Percentiles rank a stretch among this genome's conserved stretches.
These are phyloP conservation scores for Ceratosolen fusciceps DNA, from an alignment of 1,140 invertebrate genomes.

Conservation along the genomic window DNA sequence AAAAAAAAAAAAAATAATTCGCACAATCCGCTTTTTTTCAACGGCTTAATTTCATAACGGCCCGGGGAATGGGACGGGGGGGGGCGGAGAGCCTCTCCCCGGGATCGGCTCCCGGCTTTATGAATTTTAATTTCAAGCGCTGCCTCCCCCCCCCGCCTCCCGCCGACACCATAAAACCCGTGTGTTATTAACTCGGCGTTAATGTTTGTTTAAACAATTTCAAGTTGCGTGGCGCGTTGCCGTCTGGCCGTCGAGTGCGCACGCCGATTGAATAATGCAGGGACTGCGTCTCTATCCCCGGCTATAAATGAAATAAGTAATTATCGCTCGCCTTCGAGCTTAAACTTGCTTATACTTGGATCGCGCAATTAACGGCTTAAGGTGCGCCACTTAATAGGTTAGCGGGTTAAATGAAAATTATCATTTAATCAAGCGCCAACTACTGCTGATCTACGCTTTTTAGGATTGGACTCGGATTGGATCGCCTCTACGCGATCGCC, in stretches of 20 bases:
- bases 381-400: conserved; percentile 9
- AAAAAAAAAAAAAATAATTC: too few species aligned
- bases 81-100: background rate
- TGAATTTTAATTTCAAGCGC: background rate
- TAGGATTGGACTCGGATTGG: too few species aligned
- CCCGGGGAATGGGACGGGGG: too few species aligned
- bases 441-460: too few species aligned
- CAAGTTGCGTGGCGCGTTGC: too few species aligned
- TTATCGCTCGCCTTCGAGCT: background rate
- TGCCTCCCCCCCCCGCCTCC: background rate
- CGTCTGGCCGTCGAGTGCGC: too few species aligned
- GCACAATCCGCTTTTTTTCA: background rate
- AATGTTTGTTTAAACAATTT: too few species aligned
- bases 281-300: background rate
- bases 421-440: background rate
- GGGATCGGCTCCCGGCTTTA: background rate
- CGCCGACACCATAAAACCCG: too few species aligned
- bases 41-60: background rate
- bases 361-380: background rate
- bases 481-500: too few species aligned
- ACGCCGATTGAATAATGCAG: too few species aligned
- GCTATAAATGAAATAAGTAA: conserved; percentile 4
- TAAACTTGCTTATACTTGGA: background rate
- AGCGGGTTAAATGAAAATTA: conserved; percentile 3
- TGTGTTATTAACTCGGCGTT: too few species aligned